These are phyloP conservation scores for Tarsius wallacei DNA, from an alignment of 2,797 vertebrate genomes.

Conservation along the genomic window DNA sequence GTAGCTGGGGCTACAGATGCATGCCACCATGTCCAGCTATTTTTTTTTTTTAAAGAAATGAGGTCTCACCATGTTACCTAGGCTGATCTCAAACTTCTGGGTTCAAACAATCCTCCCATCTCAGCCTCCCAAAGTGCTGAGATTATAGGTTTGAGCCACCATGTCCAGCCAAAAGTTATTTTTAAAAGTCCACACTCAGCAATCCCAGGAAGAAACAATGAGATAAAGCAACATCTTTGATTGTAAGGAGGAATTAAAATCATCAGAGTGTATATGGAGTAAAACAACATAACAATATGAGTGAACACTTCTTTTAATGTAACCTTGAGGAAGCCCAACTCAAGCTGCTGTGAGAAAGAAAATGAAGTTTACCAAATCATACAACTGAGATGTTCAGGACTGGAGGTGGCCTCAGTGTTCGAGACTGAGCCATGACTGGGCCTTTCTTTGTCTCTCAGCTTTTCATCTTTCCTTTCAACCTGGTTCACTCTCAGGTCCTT, in stretches of 20 bases:
- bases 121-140: background rate
- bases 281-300: background rate
- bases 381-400: background rate
- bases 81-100: no score
- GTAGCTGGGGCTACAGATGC: no score
- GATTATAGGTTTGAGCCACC: background rate
- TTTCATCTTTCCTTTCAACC: no score
- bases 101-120: background rate
- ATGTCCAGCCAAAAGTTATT: background rate
- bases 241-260: conserved; percentile 17
- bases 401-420: background rate
- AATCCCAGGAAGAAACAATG: background rate
- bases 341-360: background rate
- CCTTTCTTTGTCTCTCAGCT: background rate
- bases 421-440: no score
- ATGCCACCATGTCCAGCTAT: no score
- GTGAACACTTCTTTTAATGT: background rate
- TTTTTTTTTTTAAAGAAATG: no score
- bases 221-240: background rate
- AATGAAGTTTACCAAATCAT: conserved; percentile 14
- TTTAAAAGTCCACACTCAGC: background rate
- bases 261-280: background rate
- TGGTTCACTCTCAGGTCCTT: no score
- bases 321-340: background rate
- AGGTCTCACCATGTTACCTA: no score